Evolutionary conservation across 2,113 vertebrate genomes (phyloP).

Genomic region (Sturnira hondurensis): DNA sequence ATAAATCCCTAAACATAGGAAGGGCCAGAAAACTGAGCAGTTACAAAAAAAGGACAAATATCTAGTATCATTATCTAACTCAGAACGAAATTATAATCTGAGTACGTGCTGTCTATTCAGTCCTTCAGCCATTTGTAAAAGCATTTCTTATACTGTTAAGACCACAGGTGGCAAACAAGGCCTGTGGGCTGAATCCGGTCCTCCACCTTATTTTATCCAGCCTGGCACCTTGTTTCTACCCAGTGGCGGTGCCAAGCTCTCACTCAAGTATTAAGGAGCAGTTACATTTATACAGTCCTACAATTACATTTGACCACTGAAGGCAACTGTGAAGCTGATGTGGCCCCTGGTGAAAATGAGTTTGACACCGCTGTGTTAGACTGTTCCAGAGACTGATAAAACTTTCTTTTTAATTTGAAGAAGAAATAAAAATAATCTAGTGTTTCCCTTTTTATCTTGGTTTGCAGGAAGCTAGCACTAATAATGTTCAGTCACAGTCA

Average conservation of each 20-base stretch:
- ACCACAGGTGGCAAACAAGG: too few relatives aligned
- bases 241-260: too few relatives aligned
- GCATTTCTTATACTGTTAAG: background rate
- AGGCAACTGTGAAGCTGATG: too few relatives aligned
- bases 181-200: too few relatives aligned
- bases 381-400: background rate
- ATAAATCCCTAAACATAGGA: background rate
- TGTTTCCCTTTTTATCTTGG: background rate
- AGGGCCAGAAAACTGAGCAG: background rate
- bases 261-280: too few relatives aligned
- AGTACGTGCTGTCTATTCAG: background rate
- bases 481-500: background rate
- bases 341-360: background rate
- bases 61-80: background rate
- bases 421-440: background rate
- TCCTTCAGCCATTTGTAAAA: background rate
- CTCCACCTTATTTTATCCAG: too few relatives aligned
- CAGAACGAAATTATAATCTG: background rate
- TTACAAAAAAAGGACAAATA: background rate
- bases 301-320: too few relatives aligned
- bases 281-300: too few relatives aligned
- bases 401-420: background rate
- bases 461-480: background rate
- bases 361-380: background rate
- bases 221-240: too few relatives aligned